Conservation (phyloP, 2,797 vertebrate species). For the Liasis olivaceus region DNA sequence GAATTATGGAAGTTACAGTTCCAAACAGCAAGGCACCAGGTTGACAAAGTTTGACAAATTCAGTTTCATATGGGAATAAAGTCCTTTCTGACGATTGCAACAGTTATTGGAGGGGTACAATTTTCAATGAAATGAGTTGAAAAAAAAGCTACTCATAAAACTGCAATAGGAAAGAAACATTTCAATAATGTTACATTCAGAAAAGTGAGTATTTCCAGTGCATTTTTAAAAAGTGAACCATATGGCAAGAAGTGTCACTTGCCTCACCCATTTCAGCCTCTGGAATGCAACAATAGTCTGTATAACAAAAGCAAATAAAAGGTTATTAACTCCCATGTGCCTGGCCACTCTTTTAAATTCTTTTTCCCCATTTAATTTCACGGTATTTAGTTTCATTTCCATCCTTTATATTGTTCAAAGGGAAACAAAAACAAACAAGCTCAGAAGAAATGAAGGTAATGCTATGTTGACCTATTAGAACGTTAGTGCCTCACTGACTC, state of each 20-base stretch:
- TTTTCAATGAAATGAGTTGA: background rate
- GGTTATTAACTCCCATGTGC: background rate
- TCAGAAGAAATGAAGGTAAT: background rate
- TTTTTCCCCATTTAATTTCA: background rate
- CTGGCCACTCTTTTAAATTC: background rate
- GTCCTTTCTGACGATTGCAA: background rate
- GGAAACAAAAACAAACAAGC: background rate
- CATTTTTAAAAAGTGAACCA: background rate
- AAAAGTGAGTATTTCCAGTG: background rate
- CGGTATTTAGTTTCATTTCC: background rate
- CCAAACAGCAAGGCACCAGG: background rate
- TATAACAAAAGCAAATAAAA: background rate
- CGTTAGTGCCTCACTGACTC: background rate
- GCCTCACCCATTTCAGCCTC: background rate
- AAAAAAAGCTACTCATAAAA: background rate
- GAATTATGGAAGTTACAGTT: background rate
- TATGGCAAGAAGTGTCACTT: background rate
- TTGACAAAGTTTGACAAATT: background rate
- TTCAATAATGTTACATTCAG: background rate
- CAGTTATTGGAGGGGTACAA: background rate
- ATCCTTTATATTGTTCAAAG: background rate
- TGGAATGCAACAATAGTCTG: background rate
- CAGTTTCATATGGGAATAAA: background rate
- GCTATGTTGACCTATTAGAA: background rate
- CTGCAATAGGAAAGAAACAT: background rate